Percentiles rank a stretch among this genome's conserved stretches.
Conservation (phyloP, 2,113 vertebrate genomes). For the Hydropotes inermis region DNA sequence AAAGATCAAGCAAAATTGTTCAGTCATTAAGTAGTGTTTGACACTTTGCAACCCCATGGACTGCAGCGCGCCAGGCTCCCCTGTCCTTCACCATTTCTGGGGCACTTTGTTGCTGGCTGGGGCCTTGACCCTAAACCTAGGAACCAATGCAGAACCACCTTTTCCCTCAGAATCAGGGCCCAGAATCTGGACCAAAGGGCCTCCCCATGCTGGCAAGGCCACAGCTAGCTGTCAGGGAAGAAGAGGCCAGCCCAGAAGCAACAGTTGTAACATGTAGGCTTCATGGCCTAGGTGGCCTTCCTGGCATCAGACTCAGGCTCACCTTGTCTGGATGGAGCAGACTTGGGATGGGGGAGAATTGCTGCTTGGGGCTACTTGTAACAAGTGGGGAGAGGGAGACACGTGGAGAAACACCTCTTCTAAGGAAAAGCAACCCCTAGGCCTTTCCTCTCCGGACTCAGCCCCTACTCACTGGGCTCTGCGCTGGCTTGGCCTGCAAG, state of each 20-base stretch:
- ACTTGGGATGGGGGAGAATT: neutral
- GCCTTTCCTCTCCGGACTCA: neutral
- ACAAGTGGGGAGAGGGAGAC: neutral
- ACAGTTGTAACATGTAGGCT: accelerated
- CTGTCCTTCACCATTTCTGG: neutral
- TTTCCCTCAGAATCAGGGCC: neutral
- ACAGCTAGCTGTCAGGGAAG: neutral
- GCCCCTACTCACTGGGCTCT: accelerated
- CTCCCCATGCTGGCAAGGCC: too few species aligned
- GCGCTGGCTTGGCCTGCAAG: neutral
- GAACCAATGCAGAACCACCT: neutral
- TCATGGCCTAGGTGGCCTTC: neutral
- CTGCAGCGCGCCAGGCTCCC: neutral
- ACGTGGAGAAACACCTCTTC: neutral
- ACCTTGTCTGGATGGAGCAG: neutral
- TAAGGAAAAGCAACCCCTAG: neutral
- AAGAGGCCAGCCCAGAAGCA: neutral
- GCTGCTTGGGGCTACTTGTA: neutral
- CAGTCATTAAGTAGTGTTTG: neutral
- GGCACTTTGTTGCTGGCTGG: neutral
- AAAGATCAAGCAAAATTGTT: neutral
- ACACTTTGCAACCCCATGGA: neutral
- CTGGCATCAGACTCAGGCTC: neutral
- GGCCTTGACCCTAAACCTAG: neutral
- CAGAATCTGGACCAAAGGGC: neutral